These are phyloP conservation scores for Cossypha caffra DNA, from an alignment of 2,797 vertebrate genomes.

Conservation along the genomic window DNA sequence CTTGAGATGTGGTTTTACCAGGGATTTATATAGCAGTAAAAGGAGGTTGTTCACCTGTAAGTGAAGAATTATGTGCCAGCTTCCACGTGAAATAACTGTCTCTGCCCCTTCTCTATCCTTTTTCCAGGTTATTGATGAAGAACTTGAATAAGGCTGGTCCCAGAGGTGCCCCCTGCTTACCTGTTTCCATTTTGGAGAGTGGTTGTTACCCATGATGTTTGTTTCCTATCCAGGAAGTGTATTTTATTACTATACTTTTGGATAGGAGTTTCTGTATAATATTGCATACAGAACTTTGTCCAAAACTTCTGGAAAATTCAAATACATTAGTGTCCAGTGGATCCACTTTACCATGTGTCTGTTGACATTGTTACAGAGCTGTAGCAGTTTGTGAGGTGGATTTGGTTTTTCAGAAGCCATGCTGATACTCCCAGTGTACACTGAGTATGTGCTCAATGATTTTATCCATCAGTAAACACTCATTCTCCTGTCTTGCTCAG, in stretches of 20 bases:
- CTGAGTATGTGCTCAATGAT: not conserved
- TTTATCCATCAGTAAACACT: not conserved
- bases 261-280: not conserved
- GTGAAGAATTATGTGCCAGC: not conserved
- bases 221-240: not conserved
- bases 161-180: not conserved
- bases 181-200: not conserved
- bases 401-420: not conserved
- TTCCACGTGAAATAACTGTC: not conserved
- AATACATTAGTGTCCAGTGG: not conserved
- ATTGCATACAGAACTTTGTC: not conserved
- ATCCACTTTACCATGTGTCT: not conserved
- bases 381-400: not conserved
- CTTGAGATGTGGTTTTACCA: not conserved
- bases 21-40: not conserved
- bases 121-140: not conserved
- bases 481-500: not conserved
- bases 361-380: not conserved
- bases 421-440: not conserved
- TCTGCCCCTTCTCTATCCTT: not conserved
- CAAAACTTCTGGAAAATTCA: not conserved
- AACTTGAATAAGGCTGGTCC: not conserved
- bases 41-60: not conserved
- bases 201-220: not conserved
- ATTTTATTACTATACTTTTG: not conserved